These are phyloP conservation scores for Triplophysa yarkandensis DNA, from an alignment of 2,797 vertebrate genomes.

Conservation along the genomic window DNA sequence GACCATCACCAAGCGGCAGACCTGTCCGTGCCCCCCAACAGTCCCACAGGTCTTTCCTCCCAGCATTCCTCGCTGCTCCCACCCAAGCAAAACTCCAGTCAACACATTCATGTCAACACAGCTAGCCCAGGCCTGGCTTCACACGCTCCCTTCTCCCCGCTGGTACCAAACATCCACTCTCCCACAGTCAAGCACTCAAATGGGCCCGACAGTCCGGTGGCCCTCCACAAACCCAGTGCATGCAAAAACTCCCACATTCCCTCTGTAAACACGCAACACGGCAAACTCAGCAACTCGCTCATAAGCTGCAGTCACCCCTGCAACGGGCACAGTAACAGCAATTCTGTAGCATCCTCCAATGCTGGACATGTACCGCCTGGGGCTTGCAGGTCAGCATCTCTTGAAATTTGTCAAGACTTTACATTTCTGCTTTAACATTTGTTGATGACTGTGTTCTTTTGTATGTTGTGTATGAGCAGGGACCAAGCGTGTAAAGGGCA, in stretches of 20 bases:
- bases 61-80: conserved; percentile 86
- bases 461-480: conserved; percentile 68
- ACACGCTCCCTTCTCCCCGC: conserved; percentile 79
- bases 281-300: conserved; percentile 83
- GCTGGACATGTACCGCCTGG: conserved; percentile 81
- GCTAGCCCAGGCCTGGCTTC: conserved; percentile 70
- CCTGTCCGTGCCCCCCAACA: conserved; percentile 96
- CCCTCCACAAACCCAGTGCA: conserved; percentile 78
- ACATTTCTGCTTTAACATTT: background rate
- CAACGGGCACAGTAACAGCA: conserved; percentile 87
- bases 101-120: conserved; percentile 82
- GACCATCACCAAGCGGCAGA: conserved; percentile 95
- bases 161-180: conserved; percentile 77
- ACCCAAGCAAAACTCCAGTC: conserved; percentile 80
- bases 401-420: background rate
- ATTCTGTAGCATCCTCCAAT: conserved; percentile 78
- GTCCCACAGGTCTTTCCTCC: conserved; percentile 91
- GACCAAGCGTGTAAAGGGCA: conserved; percentile 96
- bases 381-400: conserved; percentile 84
- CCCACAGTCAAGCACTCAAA: conserved; percentile 74
- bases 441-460: background rate
- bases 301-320: conserved; percentile 91
- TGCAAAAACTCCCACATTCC: conserved; percentile 93
- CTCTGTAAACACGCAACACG: conserved; percentile 84
- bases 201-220: conserved; percentile 76